phyloP scores from a whole-genome alignment of 2,113 vertebrate species.

The Notothenia coriiceps region DNA sequence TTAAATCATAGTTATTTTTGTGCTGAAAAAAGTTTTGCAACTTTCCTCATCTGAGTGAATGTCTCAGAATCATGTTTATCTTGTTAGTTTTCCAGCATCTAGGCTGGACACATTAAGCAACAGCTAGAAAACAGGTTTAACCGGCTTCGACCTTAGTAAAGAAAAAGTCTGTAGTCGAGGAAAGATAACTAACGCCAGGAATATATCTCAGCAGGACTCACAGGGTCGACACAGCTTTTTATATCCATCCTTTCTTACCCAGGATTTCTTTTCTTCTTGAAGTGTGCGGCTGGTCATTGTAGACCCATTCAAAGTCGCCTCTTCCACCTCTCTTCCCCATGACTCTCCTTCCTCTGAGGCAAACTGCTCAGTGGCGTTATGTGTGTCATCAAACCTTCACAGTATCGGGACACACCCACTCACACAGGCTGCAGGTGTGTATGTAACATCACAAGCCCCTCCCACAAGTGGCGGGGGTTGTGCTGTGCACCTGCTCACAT shows the following conservation, averaged over 20 bases:
- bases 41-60: not conserved
- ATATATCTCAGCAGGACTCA: not conserved
- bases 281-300: slow-evolving; percentile 96
- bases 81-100: slow-evolving; percentile 15
- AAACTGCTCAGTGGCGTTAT: slow-evolving; percentile 11
- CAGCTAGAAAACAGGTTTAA: slow-evolving; percentile 75
- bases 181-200: not conserved
- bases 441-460: not conserved
- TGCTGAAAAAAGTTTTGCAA: not conserved
- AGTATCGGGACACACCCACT: slow-evolving; percentile 71
- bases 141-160: slow-evolving; percentile 55
- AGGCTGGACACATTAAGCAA: slow-evolving; percentile 46
- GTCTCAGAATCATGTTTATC: not conserved
- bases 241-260: slow-evolving; percentile 81
- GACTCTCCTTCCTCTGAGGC: not conserved
- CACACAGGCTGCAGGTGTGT: slow-evolving; percentile 8
- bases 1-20: not conserved
- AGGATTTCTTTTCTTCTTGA: slow-evolving; percentile 94
- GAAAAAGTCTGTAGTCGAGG: not conserved
- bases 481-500: no score
- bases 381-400: slow-evolving; percentile 46
- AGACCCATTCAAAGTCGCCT: slow-evolving; percentile 96
- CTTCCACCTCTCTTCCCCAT: slow-evolving; percentile 91
- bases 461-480: no score
- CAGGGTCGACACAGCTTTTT: not conserved